These are phyloP conservation scores for Philantomba maxwellii DNA, from an alignment of 2,113 vertebrate species.

Conservation along the genomic window DNA sequence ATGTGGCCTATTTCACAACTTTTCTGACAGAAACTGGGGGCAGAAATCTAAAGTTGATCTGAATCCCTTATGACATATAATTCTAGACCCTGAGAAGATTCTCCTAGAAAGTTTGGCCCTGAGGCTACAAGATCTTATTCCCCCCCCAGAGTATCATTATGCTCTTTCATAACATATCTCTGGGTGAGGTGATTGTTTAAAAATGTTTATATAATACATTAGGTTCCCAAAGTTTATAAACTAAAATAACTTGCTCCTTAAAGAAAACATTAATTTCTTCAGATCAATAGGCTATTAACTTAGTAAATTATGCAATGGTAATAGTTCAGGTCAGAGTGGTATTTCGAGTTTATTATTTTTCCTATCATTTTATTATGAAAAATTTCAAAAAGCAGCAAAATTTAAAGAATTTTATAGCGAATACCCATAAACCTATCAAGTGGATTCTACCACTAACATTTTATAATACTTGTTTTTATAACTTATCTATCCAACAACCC, in stretches of 20 bases:
- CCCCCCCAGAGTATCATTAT: neutral
- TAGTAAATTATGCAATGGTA: neutral
- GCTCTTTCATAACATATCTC: neutral
- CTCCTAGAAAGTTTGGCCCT: neutral
- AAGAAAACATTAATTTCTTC: conserved; percentile 16
- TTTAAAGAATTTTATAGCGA: conserved; percentile 20
- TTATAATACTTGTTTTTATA: neutral
- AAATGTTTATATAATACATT: neutral
- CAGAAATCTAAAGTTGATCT: conserved; percentile 10
- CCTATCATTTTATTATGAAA: conserved; percentile 2
- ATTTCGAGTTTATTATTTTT: neutral
- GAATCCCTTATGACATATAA: neutral
- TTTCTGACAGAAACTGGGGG: neutral
- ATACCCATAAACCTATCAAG: neutral
- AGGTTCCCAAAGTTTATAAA: neutral
- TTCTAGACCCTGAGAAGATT: conserved; percentile 3
- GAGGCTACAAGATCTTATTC: neutral
- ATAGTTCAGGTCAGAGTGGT: neutral
- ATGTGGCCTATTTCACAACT: neutral
- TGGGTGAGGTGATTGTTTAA: neutral
- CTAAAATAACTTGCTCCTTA: neutral
- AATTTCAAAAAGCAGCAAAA: conserved; percentile 1
- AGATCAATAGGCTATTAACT: neutral
- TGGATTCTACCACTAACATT: conserved; percentile 15
- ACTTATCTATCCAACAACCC: neutral